Evolutionary conservation across 2,888 invertebrate species (phyloP).

Genomic region (Prosopocoilus inquinatus): DNA sequence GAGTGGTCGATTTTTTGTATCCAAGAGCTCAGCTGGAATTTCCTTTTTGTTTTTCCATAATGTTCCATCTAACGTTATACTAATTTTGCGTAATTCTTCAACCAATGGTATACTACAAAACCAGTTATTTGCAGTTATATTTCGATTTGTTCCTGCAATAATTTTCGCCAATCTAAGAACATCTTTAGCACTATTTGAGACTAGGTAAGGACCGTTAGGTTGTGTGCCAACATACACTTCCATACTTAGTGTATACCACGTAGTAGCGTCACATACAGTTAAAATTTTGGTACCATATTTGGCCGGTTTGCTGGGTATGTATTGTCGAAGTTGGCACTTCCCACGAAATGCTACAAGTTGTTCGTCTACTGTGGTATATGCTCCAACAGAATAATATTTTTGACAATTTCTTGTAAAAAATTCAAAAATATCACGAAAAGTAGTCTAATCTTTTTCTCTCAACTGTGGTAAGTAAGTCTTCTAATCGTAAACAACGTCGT

Average conservation of each 20-base stretch:
- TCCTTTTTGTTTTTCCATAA: background rate
- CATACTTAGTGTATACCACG: no score
- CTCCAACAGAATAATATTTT: no score
- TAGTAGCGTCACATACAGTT: no score
- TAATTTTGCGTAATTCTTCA: background rate
- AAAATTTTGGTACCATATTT: constrained; percentile 6
- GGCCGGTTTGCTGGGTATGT: constrained; percentile 7
- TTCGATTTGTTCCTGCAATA: constrained; percentile 4
- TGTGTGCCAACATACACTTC: no score
- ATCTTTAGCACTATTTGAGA: constrained; percentile 1
- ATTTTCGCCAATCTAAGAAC: constrained; percentile 7
- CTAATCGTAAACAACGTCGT: background rate
- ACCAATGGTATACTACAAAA: background rate
- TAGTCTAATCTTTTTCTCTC: background rate
- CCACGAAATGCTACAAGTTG: constrained; percentile 8
- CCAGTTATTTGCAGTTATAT: background rate
- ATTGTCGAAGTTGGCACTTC: background rate
- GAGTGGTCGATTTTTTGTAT: constrained; percentile 6
- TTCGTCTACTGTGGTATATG: constrained; percentile 6
- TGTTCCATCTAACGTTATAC: background rate
- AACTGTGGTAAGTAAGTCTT: background rate
- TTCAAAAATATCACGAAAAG: constrained; percentile 1
- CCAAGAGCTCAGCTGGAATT: background rate
- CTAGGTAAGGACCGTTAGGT: no score
- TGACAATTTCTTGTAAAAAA: background rate